These are phyloP conservation scores for Labeo calbasu DNA, from an alignment of 2,797 vertebrate genomes.

Conservation along the genomic window DNA sequence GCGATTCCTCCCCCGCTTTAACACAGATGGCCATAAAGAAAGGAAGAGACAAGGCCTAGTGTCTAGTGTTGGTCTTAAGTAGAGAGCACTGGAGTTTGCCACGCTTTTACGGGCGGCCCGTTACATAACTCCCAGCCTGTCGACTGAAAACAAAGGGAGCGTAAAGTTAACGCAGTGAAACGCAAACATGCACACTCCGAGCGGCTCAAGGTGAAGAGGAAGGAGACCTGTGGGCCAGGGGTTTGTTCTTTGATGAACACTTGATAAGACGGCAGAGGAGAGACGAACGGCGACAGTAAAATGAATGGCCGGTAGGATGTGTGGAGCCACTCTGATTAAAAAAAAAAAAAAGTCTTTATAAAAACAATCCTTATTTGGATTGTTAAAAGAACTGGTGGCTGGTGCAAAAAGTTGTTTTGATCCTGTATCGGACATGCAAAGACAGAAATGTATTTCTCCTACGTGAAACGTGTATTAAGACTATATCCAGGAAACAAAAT, in stretches of 20 bases:
- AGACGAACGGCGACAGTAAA: constrained; percentile 31
- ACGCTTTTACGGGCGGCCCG: constrained; percentile 73
- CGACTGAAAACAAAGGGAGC: constrained; percentile 77
- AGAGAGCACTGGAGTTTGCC: constrained; percentile 69
- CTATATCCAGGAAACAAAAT: neutral
- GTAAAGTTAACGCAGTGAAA: constrained; percentile 82
- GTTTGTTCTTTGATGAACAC: constrained; percentile 57
- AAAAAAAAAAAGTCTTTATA: neutral
- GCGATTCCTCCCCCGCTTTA: constrained; percentile 68
- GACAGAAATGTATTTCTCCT: neutral
- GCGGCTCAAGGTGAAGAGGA: constrained; percentile 55
- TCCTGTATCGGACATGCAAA: neutral
- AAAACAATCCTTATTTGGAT: neutral
- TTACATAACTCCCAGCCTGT: constrained; percentile 78
- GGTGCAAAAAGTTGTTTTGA: neutral
- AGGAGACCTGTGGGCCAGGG: constrained; percentile 50
- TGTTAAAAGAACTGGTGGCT: neutral
- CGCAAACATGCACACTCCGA: constrained; percentile 72
- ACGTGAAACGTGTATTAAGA: neutral
- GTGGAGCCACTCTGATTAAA: neutral
- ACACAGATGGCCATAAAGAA: constrained; percentile 66
- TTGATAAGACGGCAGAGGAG: constrained; percentile 49
- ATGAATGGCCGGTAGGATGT: constrained; percentile 6
- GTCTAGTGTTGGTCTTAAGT: constrained; percentile 71
- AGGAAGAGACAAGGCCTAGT: constrained; percentile 57